Percentiles rank a stretch among this genome's conserved stretches.
These are phyloP conservation scores for Yponomeuta sedellus DNA, from an alignment of 2,888 invertebrate species.

Conservation along the genomic window DNA sequence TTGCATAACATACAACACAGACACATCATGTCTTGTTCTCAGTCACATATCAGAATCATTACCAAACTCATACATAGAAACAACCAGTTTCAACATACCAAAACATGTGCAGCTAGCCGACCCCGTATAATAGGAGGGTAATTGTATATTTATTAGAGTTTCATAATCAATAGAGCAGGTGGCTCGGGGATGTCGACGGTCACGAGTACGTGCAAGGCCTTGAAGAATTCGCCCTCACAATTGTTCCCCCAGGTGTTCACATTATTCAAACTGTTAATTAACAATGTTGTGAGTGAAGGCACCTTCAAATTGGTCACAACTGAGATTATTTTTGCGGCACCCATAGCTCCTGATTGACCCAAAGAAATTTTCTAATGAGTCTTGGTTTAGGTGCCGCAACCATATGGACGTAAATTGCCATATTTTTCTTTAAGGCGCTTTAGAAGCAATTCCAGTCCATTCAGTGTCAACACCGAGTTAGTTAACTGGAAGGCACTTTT, in stretches of 20 bases:
- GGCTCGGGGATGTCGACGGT: neutral
- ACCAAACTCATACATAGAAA: too few relatives aligned
- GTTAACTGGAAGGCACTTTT: conserved; percentile 22
- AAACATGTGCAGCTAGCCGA: too few relatives aligned
- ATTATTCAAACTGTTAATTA: neutral
- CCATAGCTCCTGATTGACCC: conserved; percentile 25
- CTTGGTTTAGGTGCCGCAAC: conserved; percentile 29
- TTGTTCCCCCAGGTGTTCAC: neutral
- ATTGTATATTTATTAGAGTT: too few relatives aligned
- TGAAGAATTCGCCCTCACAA: neutral
- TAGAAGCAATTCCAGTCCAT: conserved; percentile 14
- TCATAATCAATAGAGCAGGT: neutral
- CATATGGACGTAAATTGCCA: conserved; percentile 24
- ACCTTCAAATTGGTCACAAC: neutral
- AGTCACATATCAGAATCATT: too few relatives aligned
- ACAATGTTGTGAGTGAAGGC: neutral
- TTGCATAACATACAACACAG: too few relatives aligned
- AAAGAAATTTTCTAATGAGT: conserved; percentile 29
- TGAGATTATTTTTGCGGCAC: conserved; percentile 18
- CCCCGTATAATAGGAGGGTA: too few relatives aligned
- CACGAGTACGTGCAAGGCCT: neutral
- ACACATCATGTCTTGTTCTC: too few relatives aligned
- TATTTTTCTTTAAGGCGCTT: conserved; percentile 18
- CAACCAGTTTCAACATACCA: too few relatives aligned
- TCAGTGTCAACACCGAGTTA: conserved; percentile 21